phyloP scores from a whole-genome alignment of 2,888 invertebrate species.

The Phoronis australis region DNA sequence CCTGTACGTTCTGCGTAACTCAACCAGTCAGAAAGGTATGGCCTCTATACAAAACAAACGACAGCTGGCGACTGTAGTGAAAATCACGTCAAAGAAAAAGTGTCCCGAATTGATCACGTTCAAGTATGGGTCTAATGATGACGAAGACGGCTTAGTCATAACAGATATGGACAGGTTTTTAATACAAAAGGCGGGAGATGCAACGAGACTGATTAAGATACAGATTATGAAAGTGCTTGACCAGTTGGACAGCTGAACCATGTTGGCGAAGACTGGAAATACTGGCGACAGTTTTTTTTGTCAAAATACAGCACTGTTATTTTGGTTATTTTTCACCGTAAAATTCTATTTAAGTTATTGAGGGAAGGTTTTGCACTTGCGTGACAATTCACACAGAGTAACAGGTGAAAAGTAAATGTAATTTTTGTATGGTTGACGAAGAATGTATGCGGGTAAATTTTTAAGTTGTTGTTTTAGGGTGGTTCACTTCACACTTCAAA shows the following conservation, averaged over 20 bases:
- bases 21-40: slow-evolving; percentile 66
- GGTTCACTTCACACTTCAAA: no score
- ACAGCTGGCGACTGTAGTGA: slow-evolving; percentile 85
- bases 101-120: slow-evolving; percentile 96
- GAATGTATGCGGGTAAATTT: no score
- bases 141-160: slow-evolving; percentile 60
- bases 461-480: no score
- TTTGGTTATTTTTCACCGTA: no score
- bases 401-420: no score
- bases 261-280: no score
- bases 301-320: no score
- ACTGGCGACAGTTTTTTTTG: no score
- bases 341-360: no score
- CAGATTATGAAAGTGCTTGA: slow-evolving; percentile 67
- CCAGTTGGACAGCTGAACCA: slow-evolving; percentile 37
- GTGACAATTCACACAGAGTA: no score
- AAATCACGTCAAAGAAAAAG: slow-evolving; percentile 93
- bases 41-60: slow-evolving; percentile 82
- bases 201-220: slow-evolving; percentile 82
- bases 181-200: slow-evolving; percentile 85
- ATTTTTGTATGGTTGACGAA: no score
- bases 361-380: no score
- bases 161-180: slow-evolving; percentile 86
- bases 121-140: slow-evolving; percentile 69
- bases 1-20: slow-evolving; percentile 73